Base-by-base conservation (phyloP, 2,888 invertebrate species). In the Allophyes oxyacanthae region DNA sequence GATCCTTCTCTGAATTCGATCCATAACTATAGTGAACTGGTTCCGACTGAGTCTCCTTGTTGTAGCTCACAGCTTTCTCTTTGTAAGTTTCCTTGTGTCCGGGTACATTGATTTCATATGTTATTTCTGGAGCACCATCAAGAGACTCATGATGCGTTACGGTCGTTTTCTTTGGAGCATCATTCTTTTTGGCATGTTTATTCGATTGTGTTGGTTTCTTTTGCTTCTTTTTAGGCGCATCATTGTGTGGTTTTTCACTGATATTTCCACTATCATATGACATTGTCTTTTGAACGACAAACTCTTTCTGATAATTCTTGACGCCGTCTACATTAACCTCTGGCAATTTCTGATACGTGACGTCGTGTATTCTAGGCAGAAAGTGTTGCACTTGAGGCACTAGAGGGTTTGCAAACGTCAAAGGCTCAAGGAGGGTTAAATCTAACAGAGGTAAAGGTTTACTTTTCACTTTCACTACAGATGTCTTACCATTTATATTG, bases 331-430 rank as follows among this genome's bases (percentile, higher is more conserved):
- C 54, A 58, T 85, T 78, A 10, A 73, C 62, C 38, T 83, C 72
- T 5, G 88, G 87, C 10, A 91, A 75, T 64, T 84, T 88, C 32
- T 85, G 80, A 61, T 91, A 92, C 1, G 85, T 91, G 6, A 87
- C 89, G 34, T 86, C 77, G 53, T 78, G 82, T 52, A 92, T 88
- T 78, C 86, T 86, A 7, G 94, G 94, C 43, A 94, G 82, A 69
- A 85, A 94, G 68, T 94, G 93, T 78, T 94, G 94, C 34, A 92
- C 86, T 87, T 94, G 94, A 8, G 94, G 91, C 11, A 94, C 94
- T 26, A 94, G 72, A 4, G 94, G 92, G 68, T 93, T 94, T 2
- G 81, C 87, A 67, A 94, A 94, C 6, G 87, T 89, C 58, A 94
- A 76, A 4, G 94, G 94, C 64, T 94, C 90, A 33, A 92, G 79